Percentiles rank a stretch among this genome's conserved stretches.
These are phyloP conservation scores for Malurus leucopterus DNA, from an alignment of 2,797 vertebrate species.

Conservation along the genomic window DNA sequence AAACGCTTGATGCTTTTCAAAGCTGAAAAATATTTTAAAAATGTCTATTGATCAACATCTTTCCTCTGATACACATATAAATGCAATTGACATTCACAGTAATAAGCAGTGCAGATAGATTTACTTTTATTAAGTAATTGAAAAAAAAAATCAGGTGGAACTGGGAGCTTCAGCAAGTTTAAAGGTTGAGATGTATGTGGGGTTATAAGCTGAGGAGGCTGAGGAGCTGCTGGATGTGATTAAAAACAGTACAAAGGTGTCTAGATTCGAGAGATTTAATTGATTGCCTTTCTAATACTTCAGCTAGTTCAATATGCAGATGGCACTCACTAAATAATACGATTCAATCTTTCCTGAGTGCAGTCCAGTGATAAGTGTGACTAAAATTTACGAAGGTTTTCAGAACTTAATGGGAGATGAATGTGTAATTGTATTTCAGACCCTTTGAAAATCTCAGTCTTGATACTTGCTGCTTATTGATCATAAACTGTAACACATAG, in stretches of 20 bases:
- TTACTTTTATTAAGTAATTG: neutral
- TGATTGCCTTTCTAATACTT: neutral
- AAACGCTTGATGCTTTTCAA: conserved; percentile 27
- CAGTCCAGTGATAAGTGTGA: neutral
- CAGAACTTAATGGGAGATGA: neutral
- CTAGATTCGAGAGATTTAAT: neutral
- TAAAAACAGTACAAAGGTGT: neutral
- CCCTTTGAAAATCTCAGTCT: neutral
- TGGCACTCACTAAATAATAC: neutral
- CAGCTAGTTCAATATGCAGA: neutral
- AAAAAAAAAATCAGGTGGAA: neutral
- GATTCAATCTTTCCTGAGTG: neutral
- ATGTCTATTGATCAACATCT: neutral
- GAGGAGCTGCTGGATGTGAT: neutral
- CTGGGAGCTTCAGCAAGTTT: neutral
- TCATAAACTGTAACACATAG: neutral
- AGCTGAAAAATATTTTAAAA: neutral
- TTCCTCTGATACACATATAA: neutral
- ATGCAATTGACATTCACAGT: neutral
- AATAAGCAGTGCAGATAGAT: neutral
- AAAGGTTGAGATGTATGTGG: neutral
- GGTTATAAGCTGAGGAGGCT: neutral
- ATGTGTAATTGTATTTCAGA: neutral
- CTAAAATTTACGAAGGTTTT: neutral
- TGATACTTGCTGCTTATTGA: neutral